A percentile compares a stretch with the other conserved stretches of the same genome.
Evolutionary conservation across 2,888 invertebrate genomes (phyloP).

Genomic region (Caenorhabditis becei): DNA sequence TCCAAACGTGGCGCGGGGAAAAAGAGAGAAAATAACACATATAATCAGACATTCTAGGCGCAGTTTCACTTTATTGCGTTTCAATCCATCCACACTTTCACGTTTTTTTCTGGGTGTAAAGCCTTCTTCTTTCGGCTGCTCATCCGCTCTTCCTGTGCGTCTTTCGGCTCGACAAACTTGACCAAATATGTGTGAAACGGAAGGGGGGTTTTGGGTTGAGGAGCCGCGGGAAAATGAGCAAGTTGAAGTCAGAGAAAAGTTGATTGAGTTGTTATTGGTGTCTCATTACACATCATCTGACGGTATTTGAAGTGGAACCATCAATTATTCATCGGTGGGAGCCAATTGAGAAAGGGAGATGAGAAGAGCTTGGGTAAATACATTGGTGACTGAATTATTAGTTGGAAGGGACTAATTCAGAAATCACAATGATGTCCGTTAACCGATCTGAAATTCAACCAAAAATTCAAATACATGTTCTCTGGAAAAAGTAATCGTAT

Average conservation of each 20-base stretch:
- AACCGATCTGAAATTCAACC: too few species aligned
- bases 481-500: too few species aligned
- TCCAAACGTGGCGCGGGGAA: background rate
- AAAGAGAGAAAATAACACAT: slow-evolving; percentile 32
- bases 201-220: background rate
- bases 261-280: slow-evolving; percentile 27
- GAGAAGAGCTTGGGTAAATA: slow-evolving; percentile 33
- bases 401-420: background rate
- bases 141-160: slow-evolving; percentile 26
- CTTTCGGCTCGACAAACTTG: slow-evolving; percentile 17
- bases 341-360: background rate
- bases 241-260: background rate
- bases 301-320: slow-evolving; percentile 36
- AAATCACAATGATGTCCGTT: too few species aligned
- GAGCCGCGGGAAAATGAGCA: background rate
- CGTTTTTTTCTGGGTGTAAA: slow-evolving; percentile 22
- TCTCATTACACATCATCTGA: slow-evolving; percentile 7
- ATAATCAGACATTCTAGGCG: slow-evolving; percentile 39
- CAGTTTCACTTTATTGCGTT: slow-evolving; percentile 62
- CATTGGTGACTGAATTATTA: slow-evolving; percentile 27
- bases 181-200: slow-evolving; percentile 32
- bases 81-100: slow-evolving; percentile 44
- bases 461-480: too few species aligned
- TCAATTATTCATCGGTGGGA: slow-evolving; percentile 27
- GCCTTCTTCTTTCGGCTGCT: slow-evolving; percentile 23